Conservation (phyloP, 2,113 vertebrate species). For the Lampris megalopsis region DNA sequence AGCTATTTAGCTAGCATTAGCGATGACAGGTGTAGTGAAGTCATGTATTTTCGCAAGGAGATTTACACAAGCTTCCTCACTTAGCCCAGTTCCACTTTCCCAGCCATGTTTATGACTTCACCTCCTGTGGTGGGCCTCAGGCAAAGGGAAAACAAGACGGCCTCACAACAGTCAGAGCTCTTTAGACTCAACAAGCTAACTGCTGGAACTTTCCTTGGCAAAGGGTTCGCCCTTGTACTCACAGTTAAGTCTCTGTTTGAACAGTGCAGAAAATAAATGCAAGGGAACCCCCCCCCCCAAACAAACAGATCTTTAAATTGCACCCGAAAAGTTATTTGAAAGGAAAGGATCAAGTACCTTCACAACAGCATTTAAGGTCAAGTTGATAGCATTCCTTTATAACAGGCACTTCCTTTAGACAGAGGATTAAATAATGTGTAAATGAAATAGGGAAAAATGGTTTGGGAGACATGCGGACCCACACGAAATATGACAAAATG, state of each 20-base stretch:
- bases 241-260: constrained; percentile 60
- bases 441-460: neutral
- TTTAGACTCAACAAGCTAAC: constrained; percentile 65
- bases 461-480: neutral
- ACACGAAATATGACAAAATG: constrained; percentile 9
- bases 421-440: neutral
- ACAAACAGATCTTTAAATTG: constrained; percentile 14
- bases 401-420: neutral
- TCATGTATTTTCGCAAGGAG: constrained; percentile 74
- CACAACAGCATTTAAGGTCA: neutral
- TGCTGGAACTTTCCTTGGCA: constrained; percentile 65
- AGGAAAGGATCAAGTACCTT: neutral
- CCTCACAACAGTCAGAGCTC: constrained; percentile 65
- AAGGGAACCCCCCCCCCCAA: neutral
- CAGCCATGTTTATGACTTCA: constrained; percentile 82
- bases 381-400: neutral
- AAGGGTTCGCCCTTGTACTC: constrained; percentile 35
- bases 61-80: constrained; percentile 70
- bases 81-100: constrained; percentile 69
- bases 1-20: constrained; percentile 41
- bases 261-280: constrained; percentile 13
- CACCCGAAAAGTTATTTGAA: constrained; percentile 1
- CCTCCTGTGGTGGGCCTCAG: constrained; percentile 73
- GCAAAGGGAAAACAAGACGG: constrained; percentile 74
- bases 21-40: constrained; percentile 78